Evolutionary conservation across 2,888 invertebrate species (phyloP), one percentile per base, ranked within the genome.

Genomic region (Odontocolon sp.): DNA sequence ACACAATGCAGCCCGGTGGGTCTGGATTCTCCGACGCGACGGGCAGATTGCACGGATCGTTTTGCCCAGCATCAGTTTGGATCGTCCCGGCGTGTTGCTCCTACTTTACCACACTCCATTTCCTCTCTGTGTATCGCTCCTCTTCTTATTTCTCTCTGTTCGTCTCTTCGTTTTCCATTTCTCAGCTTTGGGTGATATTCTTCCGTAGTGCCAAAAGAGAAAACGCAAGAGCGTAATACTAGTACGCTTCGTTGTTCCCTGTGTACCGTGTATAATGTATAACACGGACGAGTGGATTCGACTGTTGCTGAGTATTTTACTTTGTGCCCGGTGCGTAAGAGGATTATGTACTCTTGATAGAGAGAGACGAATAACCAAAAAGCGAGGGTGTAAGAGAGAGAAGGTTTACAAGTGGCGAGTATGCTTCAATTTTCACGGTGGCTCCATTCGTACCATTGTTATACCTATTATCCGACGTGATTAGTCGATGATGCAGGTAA

Each of bases 401-500:
- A 16, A 28, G 54, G n/a, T n/a, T n/a, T 81, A 85, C 86, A 88
- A 88, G 87, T 87, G 87, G 86, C 84, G 85, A 82, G 85, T 85
- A 86, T 85, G 87, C 87, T 86, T 89, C 86, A 89, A 87, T 89
- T 90, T 89, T 88, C 88, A 88, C 88, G 85, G 87, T 86, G 84
- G 82, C 81, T 83, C n/a, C 45, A 11, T 36, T 64, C 52, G 59
- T 45, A 47, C 57, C 82, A 88, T 89, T 89, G 89, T 89, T 87
- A 76, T n/a, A n/a, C n/a, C 86, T 86, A 89, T 89, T 88, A 88
- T 88, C 88, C 89, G 87, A 87, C 86, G 87, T 89, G 90, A 90
- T 90, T 90, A 90, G 90, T 87, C 88, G 88, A 89, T 90, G 89
- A 90, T 89, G 90, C 90, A 90, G 90, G 90, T 89, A 90, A 85